Evolutionary conservation across 30 jellyfish, hydroid and myxozoan genomes (phyloP), one percentile per base, ranked within the genome.

Genomic region (Aurelia aurita complex sp. Pacific): DNA sequence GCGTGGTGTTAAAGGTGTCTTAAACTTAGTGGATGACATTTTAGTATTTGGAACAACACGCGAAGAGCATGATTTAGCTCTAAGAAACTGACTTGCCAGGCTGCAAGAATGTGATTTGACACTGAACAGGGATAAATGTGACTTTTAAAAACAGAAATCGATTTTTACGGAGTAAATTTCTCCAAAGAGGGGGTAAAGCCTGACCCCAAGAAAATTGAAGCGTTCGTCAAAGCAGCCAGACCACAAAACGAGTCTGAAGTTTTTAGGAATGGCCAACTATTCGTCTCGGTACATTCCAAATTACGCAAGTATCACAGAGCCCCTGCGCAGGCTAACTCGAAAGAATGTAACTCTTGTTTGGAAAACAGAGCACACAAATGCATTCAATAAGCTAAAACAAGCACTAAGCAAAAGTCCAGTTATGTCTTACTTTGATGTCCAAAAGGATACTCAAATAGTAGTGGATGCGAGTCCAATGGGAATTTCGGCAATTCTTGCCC

Each of bases 211-310:
- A 23, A 23, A 23, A 23, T 23, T 23, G 29, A 23, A 23, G 29
- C 29, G 29, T 23, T 23, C 29, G 0, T 23, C 29, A 23, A 23
- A 43, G 34, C 75, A 14, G 14, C 77, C 14, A 70, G 32, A 43
- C 74, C 87, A 52, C 29, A 72, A 74, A 60, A 36, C 46, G 88
- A 5, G 55, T 18, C 77, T 43, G 81, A 40, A 84, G 81, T 84
- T 84, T 69, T 74, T 81, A 17, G 90, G 86, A 34, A 34, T 81
- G 46, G 36, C 57, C 15, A 81, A 69, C 29, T 61, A 84, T 64
- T 72, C 54, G 23, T 29, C 60, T 17, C 85, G 77, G 18, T 81
- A 15, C 69, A 69, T 65, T 3, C 84, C 74, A 46, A 12, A 81
- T 40, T n/a, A 9, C 32, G 85, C 85, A 14, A 66, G 55, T 13